Conservation (phyloP, 2,113 vertebrate genomes). For the Halichoeres trimaculatus region DNA sequence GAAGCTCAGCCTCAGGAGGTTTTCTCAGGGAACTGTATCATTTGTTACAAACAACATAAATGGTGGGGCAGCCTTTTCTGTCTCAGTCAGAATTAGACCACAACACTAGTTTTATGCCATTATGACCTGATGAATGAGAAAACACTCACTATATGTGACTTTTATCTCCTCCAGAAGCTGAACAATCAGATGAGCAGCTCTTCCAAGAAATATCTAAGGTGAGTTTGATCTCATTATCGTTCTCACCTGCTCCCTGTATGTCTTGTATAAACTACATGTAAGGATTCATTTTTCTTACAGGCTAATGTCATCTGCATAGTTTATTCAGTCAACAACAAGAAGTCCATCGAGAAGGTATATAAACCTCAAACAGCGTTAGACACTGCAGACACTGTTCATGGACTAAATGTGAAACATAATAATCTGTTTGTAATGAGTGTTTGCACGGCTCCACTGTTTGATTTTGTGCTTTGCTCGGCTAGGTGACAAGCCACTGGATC, state of each 20-base stretch:
- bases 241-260: neutral
- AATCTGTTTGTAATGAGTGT: neutral
- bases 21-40: no score
- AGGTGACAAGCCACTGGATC: slow-evolving; percentile 99
- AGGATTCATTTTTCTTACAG: slow-evolving; percentile 80
- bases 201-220: slow-evolving; percentile 98
- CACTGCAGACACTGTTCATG: no score
- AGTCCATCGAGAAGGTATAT: slow-evolving; percentile 94
- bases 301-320: slow-evolving; percentile 99
- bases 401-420: neutral
- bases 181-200: slow-evolving; percentile 96
- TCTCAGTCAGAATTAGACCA: no score
- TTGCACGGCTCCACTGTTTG: slow-evolving; percentile 5
- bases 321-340: slow-evolving; percentile 98
- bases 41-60: no score
- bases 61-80: neutral
- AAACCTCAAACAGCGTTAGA: neutral
- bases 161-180: slow-evolving; percentile 86
- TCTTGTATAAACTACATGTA: neutral
- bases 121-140: neutral
- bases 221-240: slow-evolving; percentile 41
- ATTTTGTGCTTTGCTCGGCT: slow-evolving; percentile 30
- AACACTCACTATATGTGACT: neutral
- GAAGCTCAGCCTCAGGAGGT: no score
- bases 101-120: no score